These are phyloP conservation scores for Bolinopsis microptera DNA, from an alignment of 37 sponge, comb jelly and placozoan genomes.

Conservation along the genomic window DNA sequence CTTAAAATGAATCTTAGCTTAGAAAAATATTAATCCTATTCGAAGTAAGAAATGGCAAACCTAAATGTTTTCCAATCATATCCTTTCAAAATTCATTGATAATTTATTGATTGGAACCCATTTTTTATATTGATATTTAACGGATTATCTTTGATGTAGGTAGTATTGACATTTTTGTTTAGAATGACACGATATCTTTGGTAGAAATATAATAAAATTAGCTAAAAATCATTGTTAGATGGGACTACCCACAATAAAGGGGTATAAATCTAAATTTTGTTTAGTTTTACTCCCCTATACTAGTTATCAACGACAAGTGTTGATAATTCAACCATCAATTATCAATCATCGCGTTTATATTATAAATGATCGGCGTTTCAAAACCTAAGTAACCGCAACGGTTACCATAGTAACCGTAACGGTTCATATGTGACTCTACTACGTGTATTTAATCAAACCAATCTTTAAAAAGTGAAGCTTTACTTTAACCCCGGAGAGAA, in stretches of 20 bases:
- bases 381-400: too few species aligned
- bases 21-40: too few species aligned
- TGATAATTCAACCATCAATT: background rate
- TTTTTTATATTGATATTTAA: too few species aligned
- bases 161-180: too few species aligned
- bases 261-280: background rate
- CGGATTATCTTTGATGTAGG: too few species aligned
- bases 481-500: background rate
- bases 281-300: background rate
- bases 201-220: constrained; percentile 48
- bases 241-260: background rate
- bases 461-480: background rate
- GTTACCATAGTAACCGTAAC: too few species aligned
- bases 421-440: background rate
- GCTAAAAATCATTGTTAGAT: constrained; percentile 30
- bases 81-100: too few species aligned
- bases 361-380: too few species aligned
- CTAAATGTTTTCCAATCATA: too few species aligned
- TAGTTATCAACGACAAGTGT: background rate
- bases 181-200: background rate
- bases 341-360: background rate
- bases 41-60: too few species aligned
- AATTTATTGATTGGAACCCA: too few species aligned
- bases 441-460: background rate
- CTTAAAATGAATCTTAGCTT: too few species aligned